Evolutionary conservation across 2,888 invertebrate species (phyloP).

Genomic region (Belgica antarctica): DNA sequence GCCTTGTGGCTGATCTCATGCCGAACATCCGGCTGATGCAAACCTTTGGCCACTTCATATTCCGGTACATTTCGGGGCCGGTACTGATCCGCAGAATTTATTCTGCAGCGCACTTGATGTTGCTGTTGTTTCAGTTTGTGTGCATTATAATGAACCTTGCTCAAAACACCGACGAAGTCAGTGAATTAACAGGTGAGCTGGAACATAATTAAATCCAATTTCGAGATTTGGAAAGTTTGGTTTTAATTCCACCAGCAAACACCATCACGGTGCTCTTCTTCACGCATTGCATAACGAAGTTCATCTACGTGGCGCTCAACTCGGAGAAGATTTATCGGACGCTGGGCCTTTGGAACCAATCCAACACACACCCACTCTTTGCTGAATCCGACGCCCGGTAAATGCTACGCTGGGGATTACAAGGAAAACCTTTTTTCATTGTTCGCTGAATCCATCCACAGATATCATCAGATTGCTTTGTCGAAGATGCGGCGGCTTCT

Average conservation of each 20-base stretch:
- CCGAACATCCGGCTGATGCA: conserved; percentile 80
- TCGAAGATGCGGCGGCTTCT: conserved; percentile 73
- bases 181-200: conserved; percentile 59
- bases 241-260: conserved; percentile 58
- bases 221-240: conserved; percentile 54
- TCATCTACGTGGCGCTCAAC: conserved; percentile 69
- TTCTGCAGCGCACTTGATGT: conserved; percentile 60
- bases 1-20: conserved; percentile 80
- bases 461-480: conserved; percentile 69
- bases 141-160: conserved; percentile 68
- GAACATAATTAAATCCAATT: neutral
- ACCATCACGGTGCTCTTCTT: conserved; percentile 81
- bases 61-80: conserved; percentile 70
- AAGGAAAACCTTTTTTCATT: neutral
- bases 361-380: conserved; percentile 79
- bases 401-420: neutral
- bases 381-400: conserved; percentile 73
- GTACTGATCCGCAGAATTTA: conserved; percentile 62
- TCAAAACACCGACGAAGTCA: conserved; percentile 71
- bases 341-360: conserved; percentile 78
- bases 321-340: conserved; percentile 76
- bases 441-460: conserved; percentile 47
- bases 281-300: conserved; percentile 72
- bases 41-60: conserved; percentile 72
- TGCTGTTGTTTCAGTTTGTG: conserved; percentile 63